Evolutionary conservation across 1,140 invertebrate genomes (phyloP).

Genomic region (Chironomus striatipennis): DNA sequence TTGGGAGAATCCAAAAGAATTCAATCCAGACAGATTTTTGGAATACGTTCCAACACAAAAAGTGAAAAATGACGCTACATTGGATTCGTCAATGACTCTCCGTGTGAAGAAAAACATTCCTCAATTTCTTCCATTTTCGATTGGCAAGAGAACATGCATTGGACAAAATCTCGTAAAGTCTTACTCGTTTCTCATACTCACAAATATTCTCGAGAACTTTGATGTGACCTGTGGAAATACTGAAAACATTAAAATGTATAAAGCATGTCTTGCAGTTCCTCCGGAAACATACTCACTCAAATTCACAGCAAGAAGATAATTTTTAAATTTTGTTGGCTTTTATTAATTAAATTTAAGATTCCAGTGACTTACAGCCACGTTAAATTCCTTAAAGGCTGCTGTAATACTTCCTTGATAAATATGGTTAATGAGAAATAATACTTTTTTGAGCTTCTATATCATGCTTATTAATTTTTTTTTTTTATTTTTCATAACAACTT

Average conservation of each 20-base stretch:
- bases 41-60: conserved; percentile 33
- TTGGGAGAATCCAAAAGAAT: conserved; percentile 63
- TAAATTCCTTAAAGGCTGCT: too few relatives aligned
- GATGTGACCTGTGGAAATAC: conserved; percentile 50
- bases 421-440: too few relatives aligned
- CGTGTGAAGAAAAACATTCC: conserved; percentile 46
- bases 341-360: too few relatives aligned
- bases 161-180: conserved; percentile 76
- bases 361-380: too few relatives aligned
- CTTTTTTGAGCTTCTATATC: too few relatives aligned
- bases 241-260: conserved; percentile 46
- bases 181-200: conserved; percentile 61
- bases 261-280: conserved; percentile 60
- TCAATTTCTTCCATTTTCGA: conserved; percentile 80
- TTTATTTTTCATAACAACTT: too few relatives aligned
- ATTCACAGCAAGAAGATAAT: conserved; percentile 38
- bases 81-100: neutral
- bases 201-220: conserved; percentile 65
- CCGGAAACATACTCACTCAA: conserved; percentile 53
- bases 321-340: too few relatives aligned
- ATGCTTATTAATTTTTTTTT: too few relatives aligned
- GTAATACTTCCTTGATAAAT: too few relatives aligned
- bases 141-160: conserved; percentile 77
- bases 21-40: conserved; percentile 66
- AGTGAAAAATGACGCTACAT: neutral